Conservation (phyloP, 2,888 invertebrate genomes). For the Campoletis raptor region DNA sequence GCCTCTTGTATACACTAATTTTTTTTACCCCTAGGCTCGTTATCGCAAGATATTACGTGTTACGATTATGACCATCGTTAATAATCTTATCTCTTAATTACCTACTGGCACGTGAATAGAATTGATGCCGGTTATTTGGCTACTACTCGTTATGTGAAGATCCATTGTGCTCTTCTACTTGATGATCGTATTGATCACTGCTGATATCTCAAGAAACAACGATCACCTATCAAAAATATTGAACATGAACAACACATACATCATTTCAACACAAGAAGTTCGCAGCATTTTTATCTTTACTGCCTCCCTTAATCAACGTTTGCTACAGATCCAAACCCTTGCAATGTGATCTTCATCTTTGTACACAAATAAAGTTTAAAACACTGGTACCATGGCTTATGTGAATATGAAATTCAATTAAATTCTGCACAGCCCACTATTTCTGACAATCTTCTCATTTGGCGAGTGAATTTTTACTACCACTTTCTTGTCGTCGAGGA, state of each 20-base stretch:
- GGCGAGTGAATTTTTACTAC: too few species aligned
- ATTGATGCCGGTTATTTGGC: slow-evolving; percentile 53
- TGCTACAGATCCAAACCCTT: too few species aligned
- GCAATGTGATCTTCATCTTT: too few species aligned
- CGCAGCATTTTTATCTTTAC: too few species aligned
- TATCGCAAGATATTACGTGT: slow-evolving; percentile 65
- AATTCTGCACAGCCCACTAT: too few species aligned
- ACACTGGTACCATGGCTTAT: too few species aligned
- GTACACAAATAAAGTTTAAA: too few species aligned
- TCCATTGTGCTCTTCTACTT: slow-evolving; percentile 26
- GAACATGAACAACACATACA: neutral
- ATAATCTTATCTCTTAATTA: slow-evolving; percentile 69
- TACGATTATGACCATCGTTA: slow-evolving; percentile 66
- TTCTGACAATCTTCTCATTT: too few species aligned
- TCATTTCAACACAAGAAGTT: neutral
- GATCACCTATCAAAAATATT: slow-evolving; percentile 16
- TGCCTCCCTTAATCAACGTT: too few species aligned
- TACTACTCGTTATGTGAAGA: slow-evolving; percentile 30
- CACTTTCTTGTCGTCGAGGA: too few species aligned
- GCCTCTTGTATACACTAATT: slow-evolving; percentile 37
- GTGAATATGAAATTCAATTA: too few species aligned
- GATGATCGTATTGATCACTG: slow-evolving; percentile 43
- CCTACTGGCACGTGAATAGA: slow-evolving; percentile 64
- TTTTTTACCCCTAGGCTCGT: slow-evolving; percentile 48
- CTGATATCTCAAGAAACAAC: slow-evolving; percentile 20